These are phyloP conservation scores for Phalera bucephala DNA, from an alignment of 2,888 invertebrate genomes.

Conservation along the genomic window DNA sequence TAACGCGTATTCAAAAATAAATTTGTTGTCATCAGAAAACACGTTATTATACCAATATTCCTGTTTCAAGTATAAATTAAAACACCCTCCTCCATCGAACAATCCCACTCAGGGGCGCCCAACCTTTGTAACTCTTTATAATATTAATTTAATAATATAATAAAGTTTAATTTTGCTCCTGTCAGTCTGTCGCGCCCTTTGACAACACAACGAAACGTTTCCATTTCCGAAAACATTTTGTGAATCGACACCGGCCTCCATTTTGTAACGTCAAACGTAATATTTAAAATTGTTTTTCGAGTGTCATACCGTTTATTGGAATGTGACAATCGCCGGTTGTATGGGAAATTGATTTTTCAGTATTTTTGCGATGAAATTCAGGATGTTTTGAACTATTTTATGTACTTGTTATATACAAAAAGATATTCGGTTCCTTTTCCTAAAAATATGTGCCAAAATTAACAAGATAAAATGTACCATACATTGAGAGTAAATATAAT, in stretches of 20 bases:
- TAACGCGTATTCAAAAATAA: neutral
- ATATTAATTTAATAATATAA: slow-evolving; percentile 51
- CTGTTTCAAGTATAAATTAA: slow-evolving; percentile 35
- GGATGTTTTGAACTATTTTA: neutral
- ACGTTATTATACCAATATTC: neutral
- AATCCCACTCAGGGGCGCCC: slow-evolving; percentile 22
- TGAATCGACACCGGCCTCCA: slow-evolving; percentile 32
- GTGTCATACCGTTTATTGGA: slow-evolving; percentile 10
- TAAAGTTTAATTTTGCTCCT: slow-evolving; percentile 64
- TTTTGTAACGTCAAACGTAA: slow-evolving; percentile 36
- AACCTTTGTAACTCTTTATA: slow-evolving; percentile 31
- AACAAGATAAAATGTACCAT: too few relatives aligned
- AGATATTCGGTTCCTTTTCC: too few relatives aligned
- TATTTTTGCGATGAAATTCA: neutral
- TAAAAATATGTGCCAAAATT: too few relatives aligned
- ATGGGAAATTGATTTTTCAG: slow-evolving; percentile 25
- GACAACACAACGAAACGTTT: slow-evolving; percentile 34
- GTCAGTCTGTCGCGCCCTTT: slow-evolving; percentile 52
- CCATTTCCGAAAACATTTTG: slow-evolving; percentile 57
- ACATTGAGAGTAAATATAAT: too few relatives aligned
- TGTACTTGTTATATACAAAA: too few relatives aligned
- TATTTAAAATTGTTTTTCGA: slow-evolving; percentile 36
- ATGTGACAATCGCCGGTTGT: slow-evolving; percentile 18
- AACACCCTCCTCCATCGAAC: slow-evolving; percentile 18
- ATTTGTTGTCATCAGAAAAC: neutral